A percentile compares a stretch with the other conserved stretches of the same genome.
These are phyloP conservation scores for Diplodus puntazzo DNA, from an alignment of 2,797 vertebrate species.

Conservation along the genomic window DNA sequence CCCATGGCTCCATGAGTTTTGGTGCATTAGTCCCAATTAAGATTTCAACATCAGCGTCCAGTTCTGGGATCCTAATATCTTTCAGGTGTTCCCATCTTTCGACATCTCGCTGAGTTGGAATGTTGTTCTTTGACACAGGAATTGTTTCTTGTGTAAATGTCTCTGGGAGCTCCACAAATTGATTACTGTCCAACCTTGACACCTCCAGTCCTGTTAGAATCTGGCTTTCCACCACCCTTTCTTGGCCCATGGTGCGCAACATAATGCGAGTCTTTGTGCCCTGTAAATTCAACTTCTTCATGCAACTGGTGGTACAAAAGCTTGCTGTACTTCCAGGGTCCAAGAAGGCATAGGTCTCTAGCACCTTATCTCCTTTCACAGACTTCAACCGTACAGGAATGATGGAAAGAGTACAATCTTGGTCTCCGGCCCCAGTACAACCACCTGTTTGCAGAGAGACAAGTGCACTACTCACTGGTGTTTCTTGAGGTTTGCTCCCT, in stretches of 20 bases:
- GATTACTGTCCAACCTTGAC: background rate
- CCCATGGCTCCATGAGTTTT: background rate
- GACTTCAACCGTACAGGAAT: too few relatives aligned
- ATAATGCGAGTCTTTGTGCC: background rate
- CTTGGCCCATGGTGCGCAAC: conserved; percentile 10
- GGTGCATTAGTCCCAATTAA: background rate
- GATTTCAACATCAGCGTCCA: background rate
- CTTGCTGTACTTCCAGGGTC: background rate
- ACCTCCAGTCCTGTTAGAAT: conserved; percentile 16
- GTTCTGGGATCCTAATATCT: background rate
- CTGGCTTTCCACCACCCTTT: conserved; percentile 7
- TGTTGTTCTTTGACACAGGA: background rate
- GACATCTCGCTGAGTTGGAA: background rate
- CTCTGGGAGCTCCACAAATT: conserved; percentile 1
- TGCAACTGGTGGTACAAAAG: background rate
- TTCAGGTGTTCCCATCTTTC: background rate
- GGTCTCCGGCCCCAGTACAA: too few relatives aligned
- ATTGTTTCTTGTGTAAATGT: background rate
- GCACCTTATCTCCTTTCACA: too few relatives aligned
- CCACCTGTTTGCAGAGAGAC: too few relatives aligned
- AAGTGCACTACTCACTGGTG: too few relatives aligned
- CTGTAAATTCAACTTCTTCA: conserved; percentile 9
- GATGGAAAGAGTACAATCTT: too few relatives aligned
- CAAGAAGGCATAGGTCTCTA: too few relatives aligned
- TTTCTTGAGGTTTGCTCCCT: too few relatives aligned